Conservation (phyloP, 2,888 invertebrate species). For the Ametastegia equiseti region DNA sequence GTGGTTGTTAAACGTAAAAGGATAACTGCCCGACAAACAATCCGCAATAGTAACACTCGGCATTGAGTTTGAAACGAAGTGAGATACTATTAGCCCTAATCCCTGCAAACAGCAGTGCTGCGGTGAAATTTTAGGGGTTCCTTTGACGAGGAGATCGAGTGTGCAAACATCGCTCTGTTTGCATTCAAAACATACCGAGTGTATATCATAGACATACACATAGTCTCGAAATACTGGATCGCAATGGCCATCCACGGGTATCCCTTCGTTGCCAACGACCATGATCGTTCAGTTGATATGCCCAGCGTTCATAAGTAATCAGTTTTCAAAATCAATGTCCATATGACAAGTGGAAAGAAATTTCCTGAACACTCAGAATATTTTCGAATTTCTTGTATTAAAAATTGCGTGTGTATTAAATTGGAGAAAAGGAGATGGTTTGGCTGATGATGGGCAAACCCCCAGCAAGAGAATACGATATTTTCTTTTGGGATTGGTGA, state of each 20-base stretch:
- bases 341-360: too few relatives aligned
- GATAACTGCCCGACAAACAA: neutral
- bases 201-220: slow-evolving; percentile 17
- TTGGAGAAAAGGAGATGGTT: neutral
- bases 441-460: neutral
- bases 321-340: neutral
- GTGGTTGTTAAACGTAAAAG: neutral
- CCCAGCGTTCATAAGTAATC: neutral
- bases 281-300: neutral
- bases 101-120: slow-evolving; percentile 44
- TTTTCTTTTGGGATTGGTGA: slow-evolving; percentile 48
- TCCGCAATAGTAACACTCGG: slow-evolving; percentile 46
- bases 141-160: slow-evolving; percentile 47
- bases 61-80: slow-evolving; percentile 37
- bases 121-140: slow-evolving; percentile 46
- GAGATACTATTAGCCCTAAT: slow-evolving; percentile 47
- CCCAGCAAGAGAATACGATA: slow-evolving; percentile 36
- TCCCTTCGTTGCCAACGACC: slow-evolving; percentile 24
- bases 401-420: neutral
- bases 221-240: slow-evolving; percentile 20
- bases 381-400: neutral
- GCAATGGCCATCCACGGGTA: neutral
- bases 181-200: slow-evolving; percentile 43
- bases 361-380: neutral
- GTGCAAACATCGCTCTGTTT: slow-evolving; percentile 40